Conservation (phyloP, 2,797 vertebrate genomes). For the Spea hammondii region DNA sequence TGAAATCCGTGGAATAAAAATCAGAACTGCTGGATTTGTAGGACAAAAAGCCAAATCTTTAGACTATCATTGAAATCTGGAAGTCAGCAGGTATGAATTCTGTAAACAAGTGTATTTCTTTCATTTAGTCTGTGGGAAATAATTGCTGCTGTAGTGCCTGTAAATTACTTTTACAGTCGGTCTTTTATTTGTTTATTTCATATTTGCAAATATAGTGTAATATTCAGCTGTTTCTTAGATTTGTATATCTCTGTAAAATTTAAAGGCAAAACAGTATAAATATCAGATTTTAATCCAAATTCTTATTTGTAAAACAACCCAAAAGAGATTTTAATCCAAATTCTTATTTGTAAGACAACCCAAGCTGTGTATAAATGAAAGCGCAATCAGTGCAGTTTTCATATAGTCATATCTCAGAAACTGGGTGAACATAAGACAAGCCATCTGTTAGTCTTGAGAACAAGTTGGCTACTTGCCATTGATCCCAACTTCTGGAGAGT, state of each 20-base stretch:
- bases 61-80: too few species aligned
- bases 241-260: not conserved
- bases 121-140: too few species aligned
- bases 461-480: constrained; percentile 67
- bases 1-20: too few species aligned
- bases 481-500: constrained; percentile 65
- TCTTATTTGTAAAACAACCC: constrained; percentile 6
- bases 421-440: constrained; percentile 67
- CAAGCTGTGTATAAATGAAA: constrained; percentile 61
- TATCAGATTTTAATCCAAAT: constrained; percentile 20
- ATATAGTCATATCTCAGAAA: constrained; percentile 59
- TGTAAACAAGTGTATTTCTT: too few species aligned
- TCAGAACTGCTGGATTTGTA: too few species aligned
- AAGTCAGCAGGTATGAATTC: too few species aligned
- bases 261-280: not conserved
- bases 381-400: constrained; percentile 54
- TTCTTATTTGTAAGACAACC: constrained; percentile 40
- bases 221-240: not conserved
- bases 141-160: too few species aligned
- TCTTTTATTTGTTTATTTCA: not conserved
- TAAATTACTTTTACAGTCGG: too few species aligned
- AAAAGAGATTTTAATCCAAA: constrained; percentile 14
- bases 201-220: not conserved
- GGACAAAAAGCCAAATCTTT: too few species aligned
- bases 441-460: constrained; percentile 74